Conservation (phyloP, 2,888 invertebrate genomes). For the Iphiclides podalirius region DNA sequence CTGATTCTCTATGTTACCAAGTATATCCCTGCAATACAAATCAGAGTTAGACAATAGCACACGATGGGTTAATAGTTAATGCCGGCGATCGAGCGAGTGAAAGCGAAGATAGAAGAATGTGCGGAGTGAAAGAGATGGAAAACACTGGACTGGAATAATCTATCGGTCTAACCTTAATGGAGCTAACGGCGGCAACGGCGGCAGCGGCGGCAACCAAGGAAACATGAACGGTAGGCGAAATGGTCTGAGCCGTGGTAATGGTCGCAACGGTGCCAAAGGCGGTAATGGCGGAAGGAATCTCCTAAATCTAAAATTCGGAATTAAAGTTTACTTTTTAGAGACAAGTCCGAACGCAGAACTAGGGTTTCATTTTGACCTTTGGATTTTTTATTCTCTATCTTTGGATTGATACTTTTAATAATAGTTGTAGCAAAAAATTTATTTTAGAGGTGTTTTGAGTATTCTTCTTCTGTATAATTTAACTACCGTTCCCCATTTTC, state of each 20-base stretch:
- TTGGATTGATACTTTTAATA: no score
- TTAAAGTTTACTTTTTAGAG: slow-evolving; percentile 13
- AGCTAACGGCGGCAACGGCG: slow-evolving; percentile 14
- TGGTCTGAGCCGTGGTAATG: slow-evolving; percentile 8
- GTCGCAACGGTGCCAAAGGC: slow-evolving; percentile 11
- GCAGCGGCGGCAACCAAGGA: slow-evolving; percentile 9
- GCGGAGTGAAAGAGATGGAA: neutral
- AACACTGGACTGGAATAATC: neutral
- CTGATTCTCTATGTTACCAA: slow-evolving; percentile 51
- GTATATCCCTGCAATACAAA: slow-evolving; percentile 54
- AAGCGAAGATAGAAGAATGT: slow-evolving; percentile 6
- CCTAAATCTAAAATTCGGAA: slow-evolving; percentile 27
- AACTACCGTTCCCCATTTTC: no score
- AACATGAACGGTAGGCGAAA: slow-evolving; percentile 1
- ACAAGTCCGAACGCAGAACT: no score
- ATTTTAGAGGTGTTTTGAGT: no score
- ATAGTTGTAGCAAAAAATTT: no score
- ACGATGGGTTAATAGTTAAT: neutral
- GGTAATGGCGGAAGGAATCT: slow-evolving; percentile 22
- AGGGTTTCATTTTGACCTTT: no score
- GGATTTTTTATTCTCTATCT: no score
- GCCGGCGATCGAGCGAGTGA: neutral
- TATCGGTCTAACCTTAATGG: slow-evolving; percentile 9
- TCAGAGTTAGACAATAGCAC: slow-evolving; percentile 10
- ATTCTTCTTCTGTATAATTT: no score